Percentiles rank a stretch among this genome's conserved stretches.
phyloP scores from a whole-genome alignment of 2,797 vertebrate genomes.

The Buphagus erythrorhynchus region DNA sequence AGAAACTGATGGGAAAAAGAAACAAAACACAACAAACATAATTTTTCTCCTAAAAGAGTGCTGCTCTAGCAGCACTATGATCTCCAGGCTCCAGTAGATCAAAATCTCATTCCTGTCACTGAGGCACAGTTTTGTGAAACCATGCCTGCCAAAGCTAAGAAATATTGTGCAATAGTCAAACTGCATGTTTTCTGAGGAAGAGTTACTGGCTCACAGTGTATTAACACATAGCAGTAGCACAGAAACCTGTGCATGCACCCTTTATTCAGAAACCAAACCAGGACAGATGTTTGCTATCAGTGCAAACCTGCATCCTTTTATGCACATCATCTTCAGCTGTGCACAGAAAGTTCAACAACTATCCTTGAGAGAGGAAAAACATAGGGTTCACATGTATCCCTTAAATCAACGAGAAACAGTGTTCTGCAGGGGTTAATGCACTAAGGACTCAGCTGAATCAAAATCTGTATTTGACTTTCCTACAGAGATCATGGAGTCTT shows the following conservation, averaged over 20 bases:
- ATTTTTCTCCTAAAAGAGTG: neutral
- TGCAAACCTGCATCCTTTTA: neutral
- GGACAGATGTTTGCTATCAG: neutral
- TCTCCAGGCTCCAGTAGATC: neutral
- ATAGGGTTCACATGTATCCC: rapidly evolving
- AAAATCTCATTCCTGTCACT: neutral
- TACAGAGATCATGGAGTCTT: neutral
- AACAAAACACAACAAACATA: neutral
- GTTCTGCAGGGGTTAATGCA: neutral
- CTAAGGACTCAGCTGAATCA: neutral
- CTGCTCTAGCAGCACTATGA: neutral
- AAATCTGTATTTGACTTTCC: neutral
- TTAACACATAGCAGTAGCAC: neutral
- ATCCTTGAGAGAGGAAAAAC: neutral
- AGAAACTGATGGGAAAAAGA: neutral
- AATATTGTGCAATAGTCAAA: neutral
- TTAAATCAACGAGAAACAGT: neutral
- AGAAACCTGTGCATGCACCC: neutral
- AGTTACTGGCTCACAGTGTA: neutral
- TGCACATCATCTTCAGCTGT: neutral
- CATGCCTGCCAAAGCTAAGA: neutral
- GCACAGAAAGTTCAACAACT: neutral
- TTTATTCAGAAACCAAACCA: neutral
- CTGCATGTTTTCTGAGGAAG: neutral
- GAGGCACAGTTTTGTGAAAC: neutral